Conservation (phyloP, 2,888 invertebrate genomes). For the Drosophila anomalata region DNA sequence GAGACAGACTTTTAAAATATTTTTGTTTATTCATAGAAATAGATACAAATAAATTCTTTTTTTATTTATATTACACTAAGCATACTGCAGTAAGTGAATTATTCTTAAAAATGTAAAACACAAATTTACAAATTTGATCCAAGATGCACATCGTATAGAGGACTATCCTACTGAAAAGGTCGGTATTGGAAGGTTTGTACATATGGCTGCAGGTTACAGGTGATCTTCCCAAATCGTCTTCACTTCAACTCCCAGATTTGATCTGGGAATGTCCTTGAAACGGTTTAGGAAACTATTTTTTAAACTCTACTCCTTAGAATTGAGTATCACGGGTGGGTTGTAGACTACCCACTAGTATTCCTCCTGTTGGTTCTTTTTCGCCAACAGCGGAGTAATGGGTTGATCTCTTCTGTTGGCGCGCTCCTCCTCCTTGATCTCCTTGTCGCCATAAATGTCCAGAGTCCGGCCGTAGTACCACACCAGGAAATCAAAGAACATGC, state of each 20-base stretch:
- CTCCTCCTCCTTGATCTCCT: conserved; percentile 71
- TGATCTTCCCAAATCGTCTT: conserved; percentile 6
- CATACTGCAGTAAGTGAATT: conserved; percentile 5
- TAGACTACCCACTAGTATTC: conserved; percentile 15
- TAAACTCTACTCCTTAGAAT: conserved; percentile 29
- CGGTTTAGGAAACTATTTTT: background rate
- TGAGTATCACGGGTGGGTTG: conserved; percentile 30
- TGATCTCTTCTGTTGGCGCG: conserved; percentile 64
- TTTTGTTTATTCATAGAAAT: background rate
- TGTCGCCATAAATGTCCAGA: conserved; percentile 86
- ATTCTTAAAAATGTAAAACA: conserved; percentile 20
- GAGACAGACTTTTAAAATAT: background rate
- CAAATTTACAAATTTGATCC: conserved; percentile 15
- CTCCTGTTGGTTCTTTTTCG: conserved; percentile 52
- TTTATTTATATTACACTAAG: conserved; percentile 22
- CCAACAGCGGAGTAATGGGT: conserved; percentile 78
- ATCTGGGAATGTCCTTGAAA: conserved; percentile 32
- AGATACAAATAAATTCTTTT: conserved; percentile 27
- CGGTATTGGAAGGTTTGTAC: conserved; percentile 56
- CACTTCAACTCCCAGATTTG: conserved; percentile 5
- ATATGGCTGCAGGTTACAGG: conserved; percentile 46
- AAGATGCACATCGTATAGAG: conserved; percentile 4
- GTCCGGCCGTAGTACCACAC: conserved; percentile 87
- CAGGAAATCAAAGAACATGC: conserved; percentile 86
- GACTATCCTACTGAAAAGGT: conserved; percentile 11